A percentile compares a stretch with the other conserved stretches of the same genome.
Conservation (phyloP, 2,888 invertebrate genomes). For the Drosophila fungiperda region DNA sequence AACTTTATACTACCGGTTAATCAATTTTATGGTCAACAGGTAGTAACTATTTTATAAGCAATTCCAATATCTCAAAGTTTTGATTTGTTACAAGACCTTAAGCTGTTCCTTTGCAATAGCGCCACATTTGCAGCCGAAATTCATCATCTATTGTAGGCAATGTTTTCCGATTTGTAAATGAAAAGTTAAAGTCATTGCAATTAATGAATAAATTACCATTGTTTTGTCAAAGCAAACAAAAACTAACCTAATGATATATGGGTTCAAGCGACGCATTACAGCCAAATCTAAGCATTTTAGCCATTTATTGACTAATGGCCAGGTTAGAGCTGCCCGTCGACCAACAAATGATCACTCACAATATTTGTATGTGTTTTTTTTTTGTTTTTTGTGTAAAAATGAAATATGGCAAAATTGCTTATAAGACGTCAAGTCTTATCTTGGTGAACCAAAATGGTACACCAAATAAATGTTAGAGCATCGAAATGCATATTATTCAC, state of each 20-base stretch:
- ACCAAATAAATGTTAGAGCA: conserved; percentile 58
- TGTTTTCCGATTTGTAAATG: conserved; percentile 16
- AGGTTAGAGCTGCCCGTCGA: conserved; percentile 17
- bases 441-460: conserved; percentile 58
- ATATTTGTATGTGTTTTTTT: not conserved
- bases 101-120: conserved; percentile 8
- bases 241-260: conserved; percentile 46
- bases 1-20: conserved; percentile 38
- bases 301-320: conserved; percentile 64
- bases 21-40: conserved; percentile 32
- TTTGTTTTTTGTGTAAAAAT: conserved; percentile 36
- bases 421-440: conserved; percentile 53
- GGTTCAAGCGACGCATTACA: conserved; percentile 49
- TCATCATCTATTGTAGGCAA: conserved; percentile 21
- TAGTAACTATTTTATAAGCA: conserved; percentile 21
- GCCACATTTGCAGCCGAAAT: conserved; percentile 8
- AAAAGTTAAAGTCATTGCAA: conserved; percentile 65
- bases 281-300: conserved; percentile 40
- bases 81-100: conserved; percentile 19
- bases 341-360: conserved; percentile 25
- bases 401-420: conserved; percentile 41
- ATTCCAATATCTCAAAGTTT: conserved; percentile 25
- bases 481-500: conserved; percentile 69
- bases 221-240: conserved; percentile 32
- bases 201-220: conserved; percentile 67